phyloP scores from a whole-genome alignment of 1,140 invertebrate genomes.

The Marisa cornuarietis region DNA sequence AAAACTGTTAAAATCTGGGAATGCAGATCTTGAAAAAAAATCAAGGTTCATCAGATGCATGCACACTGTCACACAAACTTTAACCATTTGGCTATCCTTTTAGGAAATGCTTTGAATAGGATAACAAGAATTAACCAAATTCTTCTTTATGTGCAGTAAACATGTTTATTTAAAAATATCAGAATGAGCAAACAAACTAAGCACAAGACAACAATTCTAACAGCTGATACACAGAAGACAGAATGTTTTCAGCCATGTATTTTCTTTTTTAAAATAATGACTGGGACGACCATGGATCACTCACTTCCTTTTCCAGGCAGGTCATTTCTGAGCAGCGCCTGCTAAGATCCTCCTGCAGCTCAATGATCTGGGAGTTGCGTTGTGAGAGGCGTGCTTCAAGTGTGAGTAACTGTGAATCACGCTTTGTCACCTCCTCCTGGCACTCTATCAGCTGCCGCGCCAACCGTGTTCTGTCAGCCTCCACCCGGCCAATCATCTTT shows the following conservation, averaged over 20 bases:
- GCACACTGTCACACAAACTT: too few species aligned
- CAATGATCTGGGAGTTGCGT: slow-evolving; percentile 54
- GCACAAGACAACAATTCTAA: neutral
- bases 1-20: too few species aligned
- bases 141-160: neutral
- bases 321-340: slow-evolving; percentile 46
- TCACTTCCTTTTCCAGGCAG: slow-evolving; percentile 55
- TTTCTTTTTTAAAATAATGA: too few species aligned
- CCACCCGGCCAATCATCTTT: slow-evolving; percentile 36
- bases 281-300: neutral
- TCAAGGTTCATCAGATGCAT: too few species aligned
- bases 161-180: neutral
- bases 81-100: too few species aligned
- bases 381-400: slow-evolving; percentile 54
- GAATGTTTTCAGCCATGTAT: too few species aligned
- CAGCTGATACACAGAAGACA: too few species aligned
- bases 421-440: slow-evolving; percentile 40
- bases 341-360: slow-evolving; percentile 57
- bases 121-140: neutral
- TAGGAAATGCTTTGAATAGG: too few species aligned
- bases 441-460: slow-evolving; percentile 36
- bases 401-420: slow-evolving; percentile 45
- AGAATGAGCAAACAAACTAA: neutral
- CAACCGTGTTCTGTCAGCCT: slow-evolving; percentile 43
- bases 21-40: too few species aligned